Percentiles rank a stretch among this genome's conserved stretches.
Evolutionary conservation across 1,140 invertebrate genomes (phyloP).

Genomic region (Drosophila parvula): DNA sequence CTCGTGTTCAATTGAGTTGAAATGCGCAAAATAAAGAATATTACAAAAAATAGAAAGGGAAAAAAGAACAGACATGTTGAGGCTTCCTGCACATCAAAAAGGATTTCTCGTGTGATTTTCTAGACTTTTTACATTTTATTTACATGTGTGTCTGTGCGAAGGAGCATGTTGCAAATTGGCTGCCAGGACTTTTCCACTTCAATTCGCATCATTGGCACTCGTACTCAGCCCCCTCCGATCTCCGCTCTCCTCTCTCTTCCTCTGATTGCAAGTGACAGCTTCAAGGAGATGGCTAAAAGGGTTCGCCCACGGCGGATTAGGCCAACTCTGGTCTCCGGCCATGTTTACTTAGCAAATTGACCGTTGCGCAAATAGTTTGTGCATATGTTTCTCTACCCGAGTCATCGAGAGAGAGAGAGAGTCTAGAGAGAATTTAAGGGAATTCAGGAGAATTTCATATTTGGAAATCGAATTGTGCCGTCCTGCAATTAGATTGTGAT

Average conservation of each 20-base stretch:
- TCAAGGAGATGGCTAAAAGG: slow-evolving; percentile 62
- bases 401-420: too few relatives aligned
- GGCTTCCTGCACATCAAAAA: slow-evolving; percentile 55
- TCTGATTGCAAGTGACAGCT: slow-evolving; percentile 76
- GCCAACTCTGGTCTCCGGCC: slow-evolving; percentile 13
- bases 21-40: slow-evolving; percentile 33
- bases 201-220: slow-evolving; percentile 74
- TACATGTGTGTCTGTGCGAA: slow-evolving; percentile 36
- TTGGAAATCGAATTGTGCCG: slow-evolving; percentile 49
- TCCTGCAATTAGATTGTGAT: slow-evolving; percentile 62
- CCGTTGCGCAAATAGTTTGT: slow-evolving; percentile 71
- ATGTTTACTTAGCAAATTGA: slow-evolving; percentile 71
- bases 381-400: slow-evolving; percentile 63
- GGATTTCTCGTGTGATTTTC: slow-evolving; percentile 36
- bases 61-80: slow-evolving; percentile 37
- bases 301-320: slow-evolving; percentile 37
- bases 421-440: not conserved
- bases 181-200: slow-evolving; percentile 72
- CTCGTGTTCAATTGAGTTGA: slow-evolving; percentile 54
- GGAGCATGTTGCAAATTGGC: slow-evolving; percentile 69
- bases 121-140: slow-evolving; percentile 50
- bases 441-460: slow-evolving; percentile 7
- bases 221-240: not conserved
- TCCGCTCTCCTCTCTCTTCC: slow-evolving; percentile 12
- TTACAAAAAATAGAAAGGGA: not conserved